Evolutionary conservation across 2,113 vertebrate genomes (phyloP).

Genomic region (Cyprinus carpio): DNA sequence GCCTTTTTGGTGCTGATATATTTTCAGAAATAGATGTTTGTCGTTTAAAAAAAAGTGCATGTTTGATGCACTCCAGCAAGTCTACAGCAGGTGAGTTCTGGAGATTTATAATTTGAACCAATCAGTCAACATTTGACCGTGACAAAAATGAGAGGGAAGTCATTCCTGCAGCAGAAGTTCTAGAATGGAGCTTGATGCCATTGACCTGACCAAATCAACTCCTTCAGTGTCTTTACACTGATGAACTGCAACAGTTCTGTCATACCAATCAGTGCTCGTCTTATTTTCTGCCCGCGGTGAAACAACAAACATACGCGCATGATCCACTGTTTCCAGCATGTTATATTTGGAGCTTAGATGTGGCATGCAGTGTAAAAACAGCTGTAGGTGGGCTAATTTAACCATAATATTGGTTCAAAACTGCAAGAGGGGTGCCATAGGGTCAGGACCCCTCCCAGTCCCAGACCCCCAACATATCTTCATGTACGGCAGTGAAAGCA

Average conservation of each 20-base stretch:
- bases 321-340: neutral
- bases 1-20: too few species aligned
- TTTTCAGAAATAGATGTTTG: neutral
- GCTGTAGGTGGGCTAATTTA: neutral
- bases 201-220: conserved; percentile 1
- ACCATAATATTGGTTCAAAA: neutral
- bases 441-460: neutral
- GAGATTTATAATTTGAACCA: conserved; percentile 10
- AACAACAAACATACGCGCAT: neutral
- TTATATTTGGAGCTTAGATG: neutral
- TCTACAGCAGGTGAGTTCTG: conserved; percentile 5
- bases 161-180: neutral
- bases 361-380: neutral
- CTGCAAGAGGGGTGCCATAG: neutral
- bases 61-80: neutral
- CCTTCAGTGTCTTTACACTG: neutral
- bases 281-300: conserved; percentile 10
- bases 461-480: neutral
- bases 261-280: neutral
- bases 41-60: neutral
- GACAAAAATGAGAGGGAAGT: neutral
- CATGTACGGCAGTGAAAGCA: neutral
- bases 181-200: neutral
- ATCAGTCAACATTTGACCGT: neutral
- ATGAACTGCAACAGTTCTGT: conserved; percentile 5